Percentiles rank a stretch among this genome's conserved stretches.
Evolutionary conservation across 2,888 invertebrate genomes (phyloP).

Genomic region (Mythimna impura): DNA sequence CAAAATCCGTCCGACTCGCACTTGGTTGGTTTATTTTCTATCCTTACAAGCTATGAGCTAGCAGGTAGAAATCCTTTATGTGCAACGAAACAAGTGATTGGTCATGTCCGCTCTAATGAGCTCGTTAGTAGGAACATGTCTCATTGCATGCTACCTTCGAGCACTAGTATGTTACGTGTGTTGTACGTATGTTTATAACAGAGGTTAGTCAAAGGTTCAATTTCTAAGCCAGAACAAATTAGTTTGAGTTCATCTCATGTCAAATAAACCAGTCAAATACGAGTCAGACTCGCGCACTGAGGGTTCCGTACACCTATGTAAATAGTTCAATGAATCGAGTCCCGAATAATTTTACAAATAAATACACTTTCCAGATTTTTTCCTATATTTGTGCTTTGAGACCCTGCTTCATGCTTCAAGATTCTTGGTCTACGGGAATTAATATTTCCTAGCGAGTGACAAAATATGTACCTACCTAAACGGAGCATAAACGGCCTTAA

Average conservation of each 20-base stretch:
- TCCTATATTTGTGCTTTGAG: too few relatives aligned
- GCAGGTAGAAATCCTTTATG: neutral
- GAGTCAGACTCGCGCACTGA: too few relatives aligned
- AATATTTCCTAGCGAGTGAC: too few relatives aligned
- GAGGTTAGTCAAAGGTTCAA: neutral
- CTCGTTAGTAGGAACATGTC: constrained; percentile 24
- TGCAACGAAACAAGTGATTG: constrained; percentile 13
- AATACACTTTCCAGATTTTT: too few relatives aligned
- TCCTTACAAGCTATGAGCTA: neutral
- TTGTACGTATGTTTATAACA: neutral
- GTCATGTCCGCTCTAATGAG: constrained; percentile 40
- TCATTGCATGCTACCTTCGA: neutral
- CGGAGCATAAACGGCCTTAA: too few relatives aligned
- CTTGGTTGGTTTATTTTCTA: neutral
- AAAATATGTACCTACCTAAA: too few relatives aligned
- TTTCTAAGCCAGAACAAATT: neutral
- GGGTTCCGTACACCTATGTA: too few relatives aligned
- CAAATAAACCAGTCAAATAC: too few relatives aligned
- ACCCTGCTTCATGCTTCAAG: too few relatives aligned
- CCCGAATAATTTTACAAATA: too few relatives aligned
- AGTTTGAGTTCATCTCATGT: neutral
- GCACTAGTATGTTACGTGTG: neutral
- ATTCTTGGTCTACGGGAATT: too few relatives aligned
- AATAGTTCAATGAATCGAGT: too few relatives aligned
- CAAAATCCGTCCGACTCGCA: neutral